These are phyloP conservation scores for Pangasius mekongensis DNA, from an alignment of 2,797 vertebrate genomes.

Conservation along the genomic window DNA sequence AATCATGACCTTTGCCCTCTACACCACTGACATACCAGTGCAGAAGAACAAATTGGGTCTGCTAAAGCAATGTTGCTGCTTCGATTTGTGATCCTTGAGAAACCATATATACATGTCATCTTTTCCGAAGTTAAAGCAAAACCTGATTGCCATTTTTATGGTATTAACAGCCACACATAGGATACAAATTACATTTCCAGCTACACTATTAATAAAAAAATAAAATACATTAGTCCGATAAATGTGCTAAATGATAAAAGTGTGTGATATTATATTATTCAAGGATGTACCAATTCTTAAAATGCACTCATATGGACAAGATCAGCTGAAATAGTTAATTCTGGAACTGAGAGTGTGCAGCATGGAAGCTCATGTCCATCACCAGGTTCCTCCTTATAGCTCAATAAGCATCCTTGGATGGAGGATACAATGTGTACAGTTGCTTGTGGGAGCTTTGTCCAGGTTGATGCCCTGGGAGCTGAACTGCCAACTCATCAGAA, in stretches of 20 bases:
- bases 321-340: background rate
- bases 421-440: background rate
- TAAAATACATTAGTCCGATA: background rate
- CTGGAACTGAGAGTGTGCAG: background rate
- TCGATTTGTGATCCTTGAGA: background rate
- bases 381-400: background rate
- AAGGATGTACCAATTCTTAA: background rate
- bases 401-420: background rate
- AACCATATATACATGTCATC: background rate
- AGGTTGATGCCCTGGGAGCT: background rate
- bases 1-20: background rate
- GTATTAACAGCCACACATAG: background rate
- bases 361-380: background rate
- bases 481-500: background rate
- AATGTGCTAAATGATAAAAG: background rate
- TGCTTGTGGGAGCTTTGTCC: background rate
- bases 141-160: background rate
- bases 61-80: background rate
- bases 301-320: background rate
- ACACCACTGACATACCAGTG: background rate
- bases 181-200: background rate
- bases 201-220: background rate
- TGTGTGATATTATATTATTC: background rate
- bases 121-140: background rate
- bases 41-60: background rate